Percentiles rank a stretch among this genome's conserved stretches.
Evolutionary conservation across 2,797 vertebrate genomes (phyloP).

Genomic region (Eupleurogrammus muticus): DNA sequence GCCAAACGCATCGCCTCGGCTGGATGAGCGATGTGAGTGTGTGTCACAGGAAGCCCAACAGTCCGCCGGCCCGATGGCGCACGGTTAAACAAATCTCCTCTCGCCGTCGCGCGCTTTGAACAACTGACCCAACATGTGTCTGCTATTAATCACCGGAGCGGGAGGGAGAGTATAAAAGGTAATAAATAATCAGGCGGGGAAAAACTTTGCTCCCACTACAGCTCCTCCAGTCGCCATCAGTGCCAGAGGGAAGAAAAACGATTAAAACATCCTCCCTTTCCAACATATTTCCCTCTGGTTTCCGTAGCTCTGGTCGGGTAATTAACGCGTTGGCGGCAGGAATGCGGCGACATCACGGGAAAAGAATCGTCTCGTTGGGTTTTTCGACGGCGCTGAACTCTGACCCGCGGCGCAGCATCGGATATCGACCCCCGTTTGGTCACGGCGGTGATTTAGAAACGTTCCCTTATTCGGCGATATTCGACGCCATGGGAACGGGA

Average conservation of each 20-base stretch:
- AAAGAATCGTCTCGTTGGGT: too few species aligned
- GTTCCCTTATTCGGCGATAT: too few species aligned
- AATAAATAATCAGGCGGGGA: slow-evolving; percentile 42
- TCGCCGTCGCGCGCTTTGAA: slow-evolving; percentile 51
- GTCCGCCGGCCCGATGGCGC: slow-evolving; percentile 35
- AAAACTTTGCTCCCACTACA: not conserved
- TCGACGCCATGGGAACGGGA: too few species aligned
- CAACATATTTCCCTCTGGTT: not conserved
- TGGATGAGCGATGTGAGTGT: slow-evolving; percentile 43
- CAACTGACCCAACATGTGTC: slow-evolving; percentile 50
- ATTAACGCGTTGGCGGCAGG: not conserved
- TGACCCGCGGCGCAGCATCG: too few species aligned
- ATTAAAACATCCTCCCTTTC: not conserved
- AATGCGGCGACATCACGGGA: too few species aligned
- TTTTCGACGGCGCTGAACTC: too few species aligned
- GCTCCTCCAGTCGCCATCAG: slow-evolving; percentile 15
- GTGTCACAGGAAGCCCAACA: slow-evolving; percentile 61
- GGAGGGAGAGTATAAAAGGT: slow-evolving; percentile 46
- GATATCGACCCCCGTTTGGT: too few species aligned
- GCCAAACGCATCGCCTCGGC: slow-evolving; percentile 24
- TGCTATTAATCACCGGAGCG: slow-evolving; percentile 56
- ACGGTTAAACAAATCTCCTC: slow-evolving; percentile 55
- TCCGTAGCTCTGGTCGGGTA: not conserved
- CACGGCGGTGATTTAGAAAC: too few species aligned
- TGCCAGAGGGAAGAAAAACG: slow-evolving; percentile 41